Percentiles rank a stretch among this genome's conserved stretches.
Evolutionary conservation across 2,797 vertebrate species (phyloP).

Genomic region (Anableps anableps): DNA sequence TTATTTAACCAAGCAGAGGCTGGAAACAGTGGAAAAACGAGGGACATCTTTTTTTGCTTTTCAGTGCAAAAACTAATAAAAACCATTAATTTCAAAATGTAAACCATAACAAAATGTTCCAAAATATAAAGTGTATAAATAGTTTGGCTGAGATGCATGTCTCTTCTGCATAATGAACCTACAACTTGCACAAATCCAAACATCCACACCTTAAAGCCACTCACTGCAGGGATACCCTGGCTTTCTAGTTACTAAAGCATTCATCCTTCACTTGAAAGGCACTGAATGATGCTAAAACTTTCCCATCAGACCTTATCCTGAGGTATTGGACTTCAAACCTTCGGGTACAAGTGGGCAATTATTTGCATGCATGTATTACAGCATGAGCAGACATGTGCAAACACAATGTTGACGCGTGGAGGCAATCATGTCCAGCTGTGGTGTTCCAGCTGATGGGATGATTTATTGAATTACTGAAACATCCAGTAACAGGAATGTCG

Average conservation of each 20-base stretch:
- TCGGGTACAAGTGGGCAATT: background rate
- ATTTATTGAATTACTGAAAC: conserved; percentile 42
- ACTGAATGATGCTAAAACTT: background rate
- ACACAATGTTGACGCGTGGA: conserved; percentile 3
- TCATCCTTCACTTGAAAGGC: background rate
- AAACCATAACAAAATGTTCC: background rate
- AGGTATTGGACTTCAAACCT: background rate
- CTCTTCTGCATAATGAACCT: background rate
- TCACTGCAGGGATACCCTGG: conserved; percentile 5
- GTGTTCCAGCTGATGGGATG: conserved; percentile 32
- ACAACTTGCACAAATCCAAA: background rate
- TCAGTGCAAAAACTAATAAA: background rate
- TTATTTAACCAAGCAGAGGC: background rate
- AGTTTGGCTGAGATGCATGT: background rate
- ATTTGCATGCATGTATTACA: background rate
- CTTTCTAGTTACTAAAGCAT: background rate
- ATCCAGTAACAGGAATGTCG: conserved; percentile 47
- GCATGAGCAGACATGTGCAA: background rate
- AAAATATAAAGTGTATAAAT: background rate
- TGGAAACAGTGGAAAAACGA: background rate
- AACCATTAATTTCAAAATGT: background rate
- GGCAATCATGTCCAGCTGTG: conserved; percentile 17
- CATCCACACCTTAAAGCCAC: too few relatives aligned
- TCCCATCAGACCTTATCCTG: background rate
- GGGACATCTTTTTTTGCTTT: background rate